phyloP scores from a whole-genome alignment of 2,797 vertebrate genomes.

The Argentina silus region DNA sequence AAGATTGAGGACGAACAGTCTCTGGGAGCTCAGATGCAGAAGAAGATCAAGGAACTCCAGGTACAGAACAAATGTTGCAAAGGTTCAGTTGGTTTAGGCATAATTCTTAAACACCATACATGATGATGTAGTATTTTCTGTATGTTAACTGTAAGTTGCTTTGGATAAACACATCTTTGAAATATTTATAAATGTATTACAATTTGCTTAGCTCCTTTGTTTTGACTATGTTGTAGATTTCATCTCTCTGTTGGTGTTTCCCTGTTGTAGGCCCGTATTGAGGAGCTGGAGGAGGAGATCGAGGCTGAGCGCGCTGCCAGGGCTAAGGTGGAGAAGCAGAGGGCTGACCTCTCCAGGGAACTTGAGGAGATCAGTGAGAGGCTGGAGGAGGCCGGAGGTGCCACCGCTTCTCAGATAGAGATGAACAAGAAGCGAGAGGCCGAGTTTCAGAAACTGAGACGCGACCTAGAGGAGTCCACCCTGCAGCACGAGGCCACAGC shows the following conservation, averaged over 20 bases:
- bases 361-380: conserved; percentile 85
- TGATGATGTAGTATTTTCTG: too few species aligned
- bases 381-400: conserved; percentile 82
- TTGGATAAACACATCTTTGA: neutral
- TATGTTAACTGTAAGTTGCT: too few species aligned
- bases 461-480: conserved; percentile 80
- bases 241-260: neutral
- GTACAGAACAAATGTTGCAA: conserved; percentile 46
- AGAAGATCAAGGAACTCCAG: conserved; percentile 82
- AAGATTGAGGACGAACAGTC: conserved; percentile 81
- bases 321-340: conserved; percentile 82
- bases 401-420: conserved; percentile 79
- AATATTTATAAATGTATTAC: neutral
- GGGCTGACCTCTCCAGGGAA: conserved; percentile 80
- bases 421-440: conserved; percentile 83
- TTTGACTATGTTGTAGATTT: neutral
- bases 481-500: conserved; percentile 79
- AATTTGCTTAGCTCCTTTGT: too few species aligned
- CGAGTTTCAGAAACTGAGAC: conserved; percentile 78
- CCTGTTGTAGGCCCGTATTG: conserved; percentile 70
- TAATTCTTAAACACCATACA: neutral
- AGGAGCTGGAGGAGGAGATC: conserved; percentile 82
- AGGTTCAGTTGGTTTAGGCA: neutral
- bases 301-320: conserved; percentile 78
- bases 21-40: conserved; percentile 73